phyloP scores from a whole-genome alignment of 2,888 invertebrate genomes.

The Eristalis arbustorum region DNA sequence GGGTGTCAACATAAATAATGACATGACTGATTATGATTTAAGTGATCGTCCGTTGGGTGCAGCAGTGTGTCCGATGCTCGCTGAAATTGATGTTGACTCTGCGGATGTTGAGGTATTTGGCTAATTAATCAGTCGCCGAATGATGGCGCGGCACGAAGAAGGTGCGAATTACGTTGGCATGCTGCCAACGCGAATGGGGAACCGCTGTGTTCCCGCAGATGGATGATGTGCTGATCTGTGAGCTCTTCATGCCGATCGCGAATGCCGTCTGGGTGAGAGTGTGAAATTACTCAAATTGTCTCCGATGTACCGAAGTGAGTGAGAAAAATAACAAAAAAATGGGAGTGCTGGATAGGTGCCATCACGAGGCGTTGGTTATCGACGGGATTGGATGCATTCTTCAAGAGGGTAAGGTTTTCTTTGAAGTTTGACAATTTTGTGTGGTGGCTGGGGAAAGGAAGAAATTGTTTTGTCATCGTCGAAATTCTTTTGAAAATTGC shows the following conservation, averaged over 20 bases:
- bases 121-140: slow-evolving; percentile 53
- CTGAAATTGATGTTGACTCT: slow-evolving; percentile 30
- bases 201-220: slow-evolving; percentile 14
- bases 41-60: slow-evolving; percentile 39
- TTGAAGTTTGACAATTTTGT: not conserved
- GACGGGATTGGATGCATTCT: not conserved
- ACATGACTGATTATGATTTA: slow-evolving; percentile 59
- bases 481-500: too few species aligned
- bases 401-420: not conserved
- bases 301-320: not conserved
- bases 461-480: too few species aligned
- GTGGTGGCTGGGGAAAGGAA: too few species aligned
- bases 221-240: slow-evolving; percentile 38
- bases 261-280: slow-evolving; percentile 30
- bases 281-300: slow-evolving; percentile 36
- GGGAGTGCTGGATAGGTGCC: not conserved
- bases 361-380: not conserved
- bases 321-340: too few species aligned
- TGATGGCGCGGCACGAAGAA: not conserved
- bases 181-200: slow-evolving; percentile 27
- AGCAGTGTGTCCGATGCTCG: not conserved
- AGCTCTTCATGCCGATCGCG: slow-evolving; percentile 36
- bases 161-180: slow-evolving; percentile 41
- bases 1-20: slow-evolving; percentile 52
- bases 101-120: slow-evolving; percentile 22